Base-by-base conservation (phyloP, 2,113 vertebrate species). In the Stegastes partitus region DNA sequence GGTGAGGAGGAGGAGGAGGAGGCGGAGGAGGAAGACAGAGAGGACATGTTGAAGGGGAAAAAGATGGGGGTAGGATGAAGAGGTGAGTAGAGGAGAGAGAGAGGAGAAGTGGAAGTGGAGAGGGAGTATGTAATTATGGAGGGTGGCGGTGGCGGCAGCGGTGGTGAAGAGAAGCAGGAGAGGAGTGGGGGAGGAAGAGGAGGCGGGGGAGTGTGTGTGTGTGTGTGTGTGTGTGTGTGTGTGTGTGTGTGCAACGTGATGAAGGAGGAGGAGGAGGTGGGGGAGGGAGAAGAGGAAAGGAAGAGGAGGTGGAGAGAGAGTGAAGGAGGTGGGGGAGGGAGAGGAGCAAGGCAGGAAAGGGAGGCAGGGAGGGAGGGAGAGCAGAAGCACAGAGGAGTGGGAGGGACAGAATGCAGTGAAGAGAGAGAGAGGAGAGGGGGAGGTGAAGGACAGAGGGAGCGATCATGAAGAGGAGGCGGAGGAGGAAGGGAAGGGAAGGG, bases 401-500 rank as follows among this genome's bases (percentile, higher is more conserved):
- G 87, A 91, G 83, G 87, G 85, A 89, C 89, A 87, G 89, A 92
- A 85, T 84, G 85, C 87, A 90, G 87, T 3, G 53, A n/a, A n/a
- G 65, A 65, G 82, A 58, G 73, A 66, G 70, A 75, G 68, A 74
- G 71, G 72, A 82, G 80, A 78, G 81, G 83, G 76, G 89, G 91
- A 86, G 90, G 85, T 83, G 87, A 84, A 90, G 87, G 87, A 89
- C 80, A 79, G 91, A 89, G 89, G 87, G 85, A 87, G 84, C 0
- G 72, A 89, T 82, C 74, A 88, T 84, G 86, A 89, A 65, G 85
- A 90, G 83, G 89, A 85, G 91, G 87, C 49, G 69, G 84, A 77
- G 86, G 81, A 86, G 78, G 80, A 74, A 58, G 58, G 45, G 75
- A 79, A 63, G 77, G 63, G 55, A 44, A 77, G 47, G 23, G 78